Percentiles rank a stretch among this genome's conserved stretches.
Conservation (phyloP, 2,113 vertebrate species). For the Lasiurus borealis region DNA sequence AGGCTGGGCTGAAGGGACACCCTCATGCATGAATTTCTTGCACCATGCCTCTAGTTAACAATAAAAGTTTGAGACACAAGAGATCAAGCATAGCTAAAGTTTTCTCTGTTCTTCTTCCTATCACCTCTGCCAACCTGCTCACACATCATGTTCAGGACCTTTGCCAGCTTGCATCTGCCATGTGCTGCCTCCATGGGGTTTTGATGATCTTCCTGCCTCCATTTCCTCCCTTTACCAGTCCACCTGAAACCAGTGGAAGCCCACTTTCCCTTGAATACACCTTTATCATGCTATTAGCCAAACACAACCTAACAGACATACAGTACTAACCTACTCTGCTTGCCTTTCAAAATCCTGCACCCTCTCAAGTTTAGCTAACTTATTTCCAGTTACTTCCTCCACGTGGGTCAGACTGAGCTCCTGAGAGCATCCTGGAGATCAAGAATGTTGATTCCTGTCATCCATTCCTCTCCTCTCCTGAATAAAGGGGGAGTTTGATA, state of each 20-base stretch:
- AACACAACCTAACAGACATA: background rate
- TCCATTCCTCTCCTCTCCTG: background rate
- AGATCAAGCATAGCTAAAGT: background rate
- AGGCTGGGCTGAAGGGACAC: too few species aligned
- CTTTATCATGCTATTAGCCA: background rate
- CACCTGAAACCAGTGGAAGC: background rate
- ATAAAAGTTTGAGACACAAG: background rate
- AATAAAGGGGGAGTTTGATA: background rate
- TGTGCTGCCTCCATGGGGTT: background rate
- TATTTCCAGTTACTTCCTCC: slow-evolving; percentile 1
- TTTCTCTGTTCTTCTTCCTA: background rate
- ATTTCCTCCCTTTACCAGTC: background rate
- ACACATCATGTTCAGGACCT: background rate
- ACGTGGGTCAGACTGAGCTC: background rate
- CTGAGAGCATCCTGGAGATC: background rate
- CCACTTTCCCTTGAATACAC: background rate
- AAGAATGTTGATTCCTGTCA: background rate
- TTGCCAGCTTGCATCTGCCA: background rate
- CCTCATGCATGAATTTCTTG: too few species aligned
- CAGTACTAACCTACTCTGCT: background rate
- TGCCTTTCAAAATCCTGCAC: background rate
- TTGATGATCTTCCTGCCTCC: background rate
- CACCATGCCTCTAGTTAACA: background rate
- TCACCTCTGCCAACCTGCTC: background rate
- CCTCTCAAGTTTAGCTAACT: background rate